Percentiles rank a stretch among this genome's conserved stretches.
Conservation (phyloP, 2,797 vertebrate species). For the Dipus sagitta region DNA sequence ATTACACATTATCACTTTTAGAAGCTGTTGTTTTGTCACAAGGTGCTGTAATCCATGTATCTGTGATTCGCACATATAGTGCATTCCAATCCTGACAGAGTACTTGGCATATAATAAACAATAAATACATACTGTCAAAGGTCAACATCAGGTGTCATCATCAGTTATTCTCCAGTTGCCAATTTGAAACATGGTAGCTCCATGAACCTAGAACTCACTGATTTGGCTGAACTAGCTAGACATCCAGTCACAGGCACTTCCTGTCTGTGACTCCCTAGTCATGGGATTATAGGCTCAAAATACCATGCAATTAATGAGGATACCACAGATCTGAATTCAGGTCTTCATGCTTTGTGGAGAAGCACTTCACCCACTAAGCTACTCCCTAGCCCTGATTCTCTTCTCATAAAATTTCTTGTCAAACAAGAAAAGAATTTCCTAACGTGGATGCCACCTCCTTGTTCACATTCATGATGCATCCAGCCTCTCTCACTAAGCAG, state of each 20-base stretch:
- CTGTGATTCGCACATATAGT: not conserved
- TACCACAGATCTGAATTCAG: too few species aligned
- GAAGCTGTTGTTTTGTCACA: not conserved
- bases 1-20: not conserved
- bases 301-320: not conserved
- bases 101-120: not conserved
- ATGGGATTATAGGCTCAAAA: not conserved
- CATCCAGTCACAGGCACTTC: too few species aligned
- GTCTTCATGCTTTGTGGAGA: not conserved
- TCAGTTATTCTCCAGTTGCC: not conserved
- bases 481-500: not conserved
- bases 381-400: not conserved
- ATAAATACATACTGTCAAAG: not conserved
- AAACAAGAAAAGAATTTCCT: not conserved
- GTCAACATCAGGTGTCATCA: not conserved
- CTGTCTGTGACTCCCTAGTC: not conserved
- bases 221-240: not conserved
- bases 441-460: not conserved
- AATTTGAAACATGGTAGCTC: not conserved
- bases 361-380: not conserved
- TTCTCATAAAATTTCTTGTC: not conserved
- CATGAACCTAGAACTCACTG: not conserved
- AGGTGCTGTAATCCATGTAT: not conserved
- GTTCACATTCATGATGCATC: not conserved
- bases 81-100: not conserved